A percentile compares a stretch with the other conserved stretches of the same genome.
phyloP scores from a whole-genome alignment of 2,888 invertebrate genomes.

The Leptinotarsa peninsularis region DNA sequence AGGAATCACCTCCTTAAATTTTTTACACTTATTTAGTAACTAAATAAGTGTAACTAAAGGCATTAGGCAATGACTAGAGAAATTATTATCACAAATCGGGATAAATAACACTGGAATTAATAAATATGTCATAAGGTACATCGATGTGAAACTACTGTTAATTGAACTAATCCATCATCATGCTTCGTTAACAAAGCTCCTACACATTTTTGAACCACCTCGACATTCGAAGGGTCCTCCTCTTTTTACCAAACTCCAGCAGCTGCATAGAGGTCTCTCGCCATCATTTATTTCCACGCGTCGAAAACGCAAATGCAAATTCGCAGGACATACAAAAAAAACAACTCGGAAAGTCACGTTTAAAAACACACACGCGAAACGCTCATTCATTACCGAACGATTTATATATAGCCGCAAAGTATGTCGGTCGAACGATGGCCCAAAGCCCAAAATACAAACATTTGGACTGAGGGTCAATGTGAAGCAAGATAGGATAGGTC shows the following conservation, averaged over 20 bases:
- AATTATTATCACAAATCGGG: too few species aligned
- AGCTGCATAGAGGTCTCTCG: neutral
- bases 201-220: neutral
- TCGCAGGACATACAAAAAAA: constrained; percentile 31
- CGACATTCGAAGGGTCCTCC: neutral
- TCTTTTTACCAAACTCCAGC: neutral
- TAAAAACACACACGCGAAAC: constrained; percentile 26
- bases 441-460: constrained; percentile 28
- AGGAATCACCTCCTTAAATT: too few species aligned
- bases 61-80: too few species aligned
- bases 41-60: too few species aligned
- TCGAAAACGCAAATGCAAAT: constrained; percentile 36
- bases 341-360: constrained; percentile 30
- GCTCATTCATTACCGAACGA: constrained; percentile 29
- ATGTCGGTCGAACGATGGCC: constrained; percentile 29
- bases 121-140: too few species aligned
- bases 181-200: neutral
- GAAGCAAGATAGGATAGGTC: constrained; percentile 28
- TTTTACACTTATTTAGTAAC: too few species aligned
- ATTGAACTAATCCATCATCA: too few species aligned
- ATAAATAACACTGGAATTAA: too few species aligned
- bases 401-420: constrained; percentile 23
- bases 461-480: constrained; percentile 16
- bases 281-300: constrained; percentile 23
- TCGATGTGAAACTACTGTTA: too few species aligned